Percentiles rank a stretch among this genome's conserved stretches.
phyloP scores from a whole-genome alignment of 2,797 vertebrate species.

The Aphelocoma californica region DNA sequence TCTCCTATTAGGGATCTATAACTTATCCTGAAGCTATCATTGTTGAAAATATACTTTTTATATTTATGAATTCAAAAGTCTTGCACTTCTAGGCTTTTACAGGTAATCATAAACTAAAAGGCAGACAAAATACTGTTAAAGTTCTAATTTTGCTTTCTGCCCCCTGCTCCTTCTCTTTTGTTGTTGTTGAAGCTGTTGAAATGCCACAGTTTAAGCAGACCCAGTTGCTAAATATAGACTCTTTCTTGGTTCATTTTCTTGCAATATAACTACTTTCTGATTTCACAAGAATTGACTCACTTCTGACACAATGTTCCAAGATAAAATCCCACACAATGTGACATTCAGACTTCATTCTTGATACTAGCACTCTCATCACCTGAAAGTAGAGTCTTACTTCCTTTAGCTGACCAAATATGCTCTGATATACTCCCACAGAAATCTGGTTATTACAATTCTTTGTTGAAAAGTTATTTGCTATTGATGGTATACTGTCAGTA shows the following conservation, averaged over 20 bases:
- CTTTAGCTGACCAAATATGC: not conserved
- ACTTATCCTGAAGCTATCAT: not conserved
- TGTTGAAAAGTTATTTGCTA: not conserved
- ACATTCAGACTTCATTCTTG: conserved; percentile 4
- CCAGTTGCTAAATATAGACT: conserved; percentile 39
- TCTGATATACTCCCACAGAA: not conserved
- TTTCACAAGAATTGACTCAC: conserved; percentile 53
- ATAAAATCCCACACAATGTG: conserved; percentile 16
- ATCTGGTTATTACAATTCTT: not conserved
- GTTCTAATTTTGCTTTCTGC: not conserved
- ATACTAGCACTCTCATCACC: not conserved
- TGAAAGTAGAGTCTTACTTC: not conserved
- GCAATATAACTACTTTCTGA: conserved; percentile 1
- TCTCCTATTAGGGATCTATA: not conserved
- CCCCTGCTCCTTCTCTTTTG: not conserved
- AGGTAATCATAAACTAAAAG: not conserved
- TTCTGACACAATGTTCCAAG: conserved; percentile 46
- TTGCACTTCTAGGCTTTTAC: not conserved
- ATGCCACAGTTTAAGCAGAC: not conserved
- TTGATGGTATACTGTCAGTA: not conserved
- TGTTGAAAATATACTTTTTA: not conserved
- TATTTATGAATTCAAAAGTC: not conserved
- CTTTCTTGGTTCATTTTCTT: conserved; percentile 14
- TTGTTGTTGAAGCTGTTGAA: not conserved
- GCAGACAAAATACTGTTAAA: not conserved